phyloP scores from a whole-genome alignment of 1,140 invertebrate species.

The Listronotus oregonensis region DNA sequence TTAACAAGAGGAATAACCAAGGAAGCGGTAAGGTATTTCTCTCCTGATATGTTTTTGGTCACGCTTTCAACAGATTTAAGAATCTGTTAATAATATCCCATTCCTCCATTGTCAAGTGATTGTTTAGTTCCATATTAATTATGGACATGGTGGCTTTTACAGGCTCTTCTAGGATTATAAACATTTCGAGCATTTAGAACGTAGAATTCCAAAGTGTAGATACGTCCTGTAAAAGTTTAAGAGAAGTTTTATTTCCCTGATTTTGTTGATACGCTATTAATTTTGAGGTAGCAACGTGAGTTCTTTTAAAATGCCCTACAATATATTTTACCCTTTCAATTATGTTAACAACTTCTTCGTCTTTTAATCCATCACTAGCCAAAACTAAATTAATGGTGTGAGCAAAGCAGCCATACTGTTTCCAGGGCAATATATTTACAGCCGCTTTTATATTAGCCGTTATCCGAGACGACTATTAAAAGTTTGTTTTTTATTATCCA shows the following conservation, averaged over 20 bases:
- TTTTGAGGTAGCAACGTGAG: constrained; percentile 8
- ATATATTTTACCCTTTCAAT: no score
- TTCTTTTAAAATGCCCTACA: constrained; percentile 31
- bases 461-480: constrained; percentile 46
- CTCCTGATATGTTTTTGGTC: constrained; percentile 40
- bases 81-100: constrained; percentile 20
- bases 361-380: constrained; percentile 10
- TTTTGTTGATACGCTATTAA: constrained; percentile 19
- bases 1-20: constrained; percentile 33
- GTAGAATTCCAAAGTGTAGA: constrained; percentile 36
- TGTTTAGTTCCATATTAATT: constrained; percentile 13
- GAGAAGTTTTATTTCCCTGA: constrained; percentile 1
- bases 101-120: constrained; percentile 28
- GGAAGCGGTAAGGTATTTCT: constrained; percentile 43
- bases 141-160: constrained; percentile 16
- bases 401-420: no score
- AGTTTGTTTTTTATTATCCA: background rate
- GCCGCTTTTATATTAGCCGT: constrained; percentile 45
- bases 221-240: constrained; percentile 30
- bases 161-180: constrained; percentile 33
- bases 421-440: constrained; percentile 36
- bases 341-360: constrained; percentile 13
- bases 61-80: constrained; percentile 44
- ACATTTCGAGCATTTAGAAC: constrained; percentile 30
- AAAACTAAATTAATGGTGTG: constrained; percentile 46